Percentiles rank a stretch among this genome's conserved stretches.
Evolutionary conservation across 2,113 vertebrate genomes (phyloP).

Genomic region (Callipepla californica): DNA sequence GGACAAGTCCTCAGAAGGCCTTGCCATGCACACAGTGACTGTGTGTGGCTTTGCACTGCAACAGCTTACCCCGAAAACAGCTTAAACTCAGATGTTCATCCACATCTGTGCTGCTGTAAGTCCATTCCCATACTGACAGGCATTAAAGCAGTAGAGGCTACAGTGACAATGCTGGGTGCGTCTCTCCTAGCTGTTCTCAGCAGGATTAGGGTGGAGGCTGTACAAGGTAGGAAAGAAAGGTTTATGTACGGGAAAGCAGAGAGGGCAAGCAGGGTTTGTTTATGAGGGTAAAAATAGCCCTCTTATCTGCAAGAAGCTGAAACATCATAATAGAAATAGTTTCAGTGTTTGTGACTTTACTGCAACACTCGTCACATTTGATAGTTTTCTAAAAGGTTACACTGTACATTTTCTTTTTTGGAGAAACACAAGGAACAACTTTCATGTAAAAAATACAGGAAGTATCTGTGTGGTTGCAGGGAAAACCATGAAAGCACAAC

Average conservation of each 20-base stretch:
- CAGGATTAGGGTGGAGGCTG: neutral
- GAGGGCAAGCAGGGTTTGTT: neutral
- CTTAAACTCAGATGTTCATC: slow-evolving; percentile 41
- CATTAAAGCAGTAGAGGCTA: neutral
- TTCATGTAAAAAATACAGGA: slow-evolving; percentile 30
- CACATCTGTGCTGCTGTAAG: neutral
- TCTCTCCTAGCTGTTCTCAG: neutral
- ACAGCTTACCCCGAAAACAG: neutral
- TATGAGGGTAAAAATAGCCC: neutral
- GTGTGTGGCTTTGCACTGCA: neutral
- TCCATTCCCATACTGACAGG: neutral
- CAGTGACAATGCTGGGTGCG: neutral
- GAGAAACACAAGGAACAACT: slow-evolving; percentile 9
- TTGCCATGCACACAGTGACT: neutral
- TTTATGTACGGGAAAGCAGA: neutral
- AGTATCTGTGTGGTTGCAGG: slow-evolving; percentile 25
- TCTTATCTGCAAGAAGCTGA: neutral
- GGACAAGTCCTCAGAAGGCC: slow-evolving; percentile 40
- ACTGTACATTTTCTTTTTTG: slow-evolving; percentile 9
- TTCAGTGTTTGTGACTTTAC: slow-evolving; percentile 26
- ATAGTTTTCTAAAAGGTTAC: slow-evolving; percentile 11
- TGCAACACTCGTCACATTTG: slow-evolving; percentile 22
- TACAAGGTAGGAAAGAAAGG: neutral
- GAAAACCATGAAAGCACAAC: slow-evolving; percentile 44
- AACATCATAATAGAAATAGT: neutral